Evolutionary conservation across 2,888 invertebrate genomes (phyloP), one percentile per base, ranked within the genome.

Genomic region (Poecilus cupreus): DNA sequence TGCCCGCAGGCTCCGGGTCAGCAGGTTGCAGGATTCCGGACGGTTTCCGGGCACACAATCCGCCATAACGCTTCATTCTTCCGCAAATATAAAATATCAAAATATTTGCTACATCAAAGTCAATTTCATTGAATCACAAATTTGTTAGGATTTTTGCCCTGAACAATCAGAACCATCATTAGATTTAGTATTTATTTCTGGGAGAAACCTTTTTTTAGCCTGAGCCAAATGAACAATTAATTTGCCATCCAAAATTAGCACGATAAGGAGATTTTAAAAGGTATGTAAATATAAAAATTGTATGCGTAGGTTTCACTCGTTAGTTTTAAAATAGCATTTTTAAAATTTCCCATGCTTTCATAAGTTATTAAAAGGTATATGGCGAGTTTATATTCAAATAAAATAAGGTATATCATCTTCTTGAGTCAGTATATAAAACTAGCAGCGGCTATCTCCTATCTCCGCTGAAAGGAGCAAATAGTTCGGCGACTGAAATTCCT

Each of bases 381-480:
- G 32, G 32, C 8, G 8, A 32, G 8, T 32, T 32, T 32, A 3
- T 32, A 32, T 0, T 11, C 10, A 20, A 54, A 54, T 54, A 54
- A 54, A 54, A 54, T 54, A 54, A 11, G 22, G 54, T 20, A 54
- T 26, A 60, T 60, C 24, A 60, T 60, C 60, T 24, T 60, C 22
- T 2, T 11, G 20, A 24, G 60, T 26, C n/a, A 60, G 24, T 37
- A 37, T 37, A 68, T 68, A 20, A 37, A 68, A 68, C 37, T 37
- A 68, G 18, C 64, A 32, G 13, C 18, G 64, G 37, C 32, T 16
- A 68, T 68, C 37, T 68, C 22, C 60, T 20, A 32, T 32, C 60
- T 60, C 13, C 64, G 64, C 37, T 64, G 64, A 68, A 68, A 68
- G 64, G 64, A 68, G 37, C 64, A 68, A 37, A 68, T 60, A 60